Evolutionary conservation across 2,113 vertebrate species (phyloP).

Genomic region (Chauna torquata): DNA sequence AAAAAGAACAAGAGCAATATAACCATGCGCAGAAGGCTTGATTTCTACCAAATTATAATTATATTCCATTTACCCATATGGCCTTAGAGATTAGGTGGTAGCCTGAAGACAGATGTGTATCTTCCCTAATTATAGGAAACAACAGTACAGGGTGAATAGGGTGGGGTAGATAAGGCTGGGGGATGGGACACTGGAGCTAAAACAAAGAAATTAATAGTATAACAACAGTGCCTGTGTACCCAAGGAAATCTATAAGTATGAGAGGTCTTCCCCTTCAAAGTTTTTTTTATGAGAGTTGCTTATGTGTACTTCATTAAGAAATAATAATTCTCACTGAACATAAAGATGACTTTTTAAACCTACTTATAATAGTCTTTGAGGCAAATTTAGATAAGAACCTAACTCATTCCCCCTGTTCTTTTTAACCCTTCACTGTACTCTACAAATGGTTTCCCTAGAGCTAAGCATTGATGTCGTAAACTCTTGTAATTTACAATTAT

Average conservation of each 20-base stretch:
- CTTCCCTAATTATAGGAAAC: conserved; percentile 66
- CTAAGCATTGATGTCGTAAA: not conserved
- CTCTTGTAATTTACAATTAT: not conserved
- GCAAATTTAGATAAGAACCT: not conserved
- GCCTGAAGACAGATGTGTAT: conserved; percentile 69
- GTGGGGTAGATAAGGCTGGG: conserved; percentile 26
- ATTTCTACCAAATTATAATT: conserved; percentile 57
- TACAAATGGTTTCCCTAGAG: not conserved
- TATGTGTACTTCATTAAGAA: conserved; percentile 11
- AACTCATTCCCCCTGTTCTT: not conserved
- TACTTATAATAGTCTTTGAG: not conserved
- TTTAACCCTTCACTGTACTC: not conserved
- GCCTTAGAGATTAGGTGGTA: conserved; percentile 61
- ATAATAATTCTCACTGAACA: not conserved
- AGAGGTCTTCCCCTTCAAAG: not conserved
- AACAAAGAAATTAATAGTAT: conserved; percentile 35
- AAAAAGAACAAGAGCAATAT: conserved; percentile 39
- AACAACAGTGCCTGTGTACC: not conserved
- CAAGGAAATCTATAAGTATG: not conserved
- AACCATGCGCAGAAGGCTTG: conserved; percentile 41
- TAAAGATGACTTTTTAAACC: not conserved
- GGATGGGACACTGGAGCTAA: conserved; percentile 11
- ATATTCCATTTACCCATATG: conserved; percentile 52
- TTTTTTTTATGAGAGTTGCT: not conserved
- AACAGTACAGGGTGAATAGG: not conserved